These are phyloP conservation scores for Tiliqua scincoides DNA, from an alignment of 2,113 vertebrate species.

Conservation along the genomic window DNA sequence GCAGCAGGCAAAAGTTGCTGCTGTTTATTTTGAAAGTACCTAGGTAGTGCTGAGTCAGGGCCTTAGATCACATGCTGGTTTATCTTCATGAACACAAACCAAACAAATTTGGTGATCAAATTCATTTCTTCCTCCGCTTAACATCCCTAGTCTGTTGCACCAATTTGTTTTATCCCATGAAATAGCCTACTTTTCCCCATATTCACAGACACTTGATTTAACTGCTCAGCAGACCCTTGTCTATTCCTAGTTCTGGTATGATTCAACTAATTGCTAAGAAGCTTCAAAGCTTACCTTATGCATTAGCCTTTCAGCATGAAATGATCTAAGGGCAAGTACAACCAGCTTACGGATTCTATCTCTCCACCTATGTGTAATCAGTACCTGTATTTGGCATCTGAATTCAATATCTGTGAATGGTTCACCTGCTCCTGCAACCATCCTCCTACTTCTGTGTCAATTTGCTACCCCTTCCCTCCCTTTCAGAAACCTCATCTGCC, in stretches of 20 bases:
- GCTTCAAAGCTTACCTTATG: not conserved
- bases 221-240: not conserved
- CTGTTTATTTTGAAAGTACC: not conserved
- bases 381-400: not conserved
- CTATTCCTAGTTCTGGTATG: not conserved
- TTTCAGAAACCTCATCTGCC: not conserved
- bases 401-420: not conserved
- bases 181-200: not conserved
- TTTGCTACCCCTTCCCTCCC: fast-evolving
- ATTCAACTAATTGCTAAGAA: not conserved
- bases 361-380: not conserved
- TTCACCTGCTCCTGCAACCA: not conserved
- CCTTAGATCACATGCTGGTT: not conserved
- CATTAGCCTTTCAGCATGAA: not conserved
- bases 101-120: not conserved
- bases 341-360: not conserved
- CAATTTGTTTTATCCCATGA: not conserved
- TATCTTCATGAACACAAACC: not conserved
- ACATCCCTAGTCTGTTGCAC: not conserved
- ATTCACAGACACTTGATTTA: not conserved
- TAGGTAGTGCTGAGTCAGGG: not conserved
- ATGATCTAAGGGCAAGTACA: too few species aligned
- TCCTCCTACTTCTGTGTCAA: not conserved
- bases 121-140: slow-evolving; percentile 1
- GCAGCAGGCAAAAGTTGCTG: not conserved